These are phyloP conservation scores for Gopherus flavomarginatus DNA, from an alignment of 2,113 vertebrate species.

Conservation along the genomic window DNA sequence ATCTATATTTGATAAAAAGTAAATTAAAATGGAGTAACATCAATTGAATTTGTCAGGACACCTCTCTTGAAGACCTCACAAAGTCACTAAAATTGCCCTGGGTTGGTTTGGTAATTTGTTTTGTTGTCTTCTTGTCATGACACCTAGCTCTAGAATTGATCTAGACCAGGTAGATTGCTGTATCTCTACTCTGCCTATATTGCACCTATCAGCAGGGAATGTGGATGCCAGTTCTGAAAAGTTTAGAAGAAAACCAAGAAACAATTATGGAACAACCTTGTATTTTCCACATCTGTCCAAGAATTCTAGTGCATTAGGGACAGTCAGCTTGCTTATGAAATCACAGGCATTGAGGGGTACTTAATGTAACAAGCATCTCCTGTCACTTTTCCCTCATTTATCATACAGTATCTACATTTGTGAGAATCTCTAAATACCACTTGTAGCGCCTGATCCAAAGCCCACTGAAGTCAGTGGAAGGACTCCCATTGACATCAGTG, in stretches of 20 bases:
- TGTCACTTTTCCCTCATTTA: background rate
- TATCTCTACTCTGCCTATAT: slow-evolving; percentile 5
- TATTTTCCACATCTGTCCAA: slow-evolving; percentile 26
- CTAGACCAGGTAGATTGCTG: background rate
- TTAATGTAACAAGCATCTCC: background rate
- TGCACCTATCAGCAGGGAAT: slow-evolving; percentile 22
- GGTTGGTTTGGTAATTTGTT: slow-evolving; percentile 22
- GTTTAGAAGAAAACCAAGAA: background rate
- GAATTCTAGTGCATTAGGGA: background rate
- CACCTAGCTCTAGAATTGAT: slow-evolving; percentile 33
- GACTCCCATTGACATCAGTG: background rate
- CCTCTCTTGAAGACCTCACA: background rate
- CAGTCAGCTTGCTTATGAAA: slow-evolving; percentile 12
- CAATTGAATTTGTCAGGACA: slow-evolving; percentile 4
- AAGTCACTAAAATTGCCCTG: slow-evolving; percentile 25
- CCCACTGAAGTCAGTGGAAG: background rate
- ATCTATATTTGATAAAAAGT: slow-evolving; percentile 40
- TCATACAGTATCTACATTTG: background rate
- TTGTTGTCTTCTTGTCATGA: slow-evolving; percentile 29
- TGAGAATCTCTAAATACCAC: background rate
- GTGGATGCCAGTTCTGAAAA: slow-evolving; percentile 32
- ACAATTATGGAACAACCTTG: slow-evolving; percentile 23
- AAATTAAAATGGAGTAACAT: slow-evolving; percentile 50
- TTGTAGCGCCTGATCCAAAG: background rate
- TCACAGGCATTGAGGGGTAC: background rate